Percentiles rank a stretch among this genome's conserved stretches.
phyloP scores from a whole-genome alignment of 2,113 vertebrate species.

The Vidua chalybeata region DNA sequence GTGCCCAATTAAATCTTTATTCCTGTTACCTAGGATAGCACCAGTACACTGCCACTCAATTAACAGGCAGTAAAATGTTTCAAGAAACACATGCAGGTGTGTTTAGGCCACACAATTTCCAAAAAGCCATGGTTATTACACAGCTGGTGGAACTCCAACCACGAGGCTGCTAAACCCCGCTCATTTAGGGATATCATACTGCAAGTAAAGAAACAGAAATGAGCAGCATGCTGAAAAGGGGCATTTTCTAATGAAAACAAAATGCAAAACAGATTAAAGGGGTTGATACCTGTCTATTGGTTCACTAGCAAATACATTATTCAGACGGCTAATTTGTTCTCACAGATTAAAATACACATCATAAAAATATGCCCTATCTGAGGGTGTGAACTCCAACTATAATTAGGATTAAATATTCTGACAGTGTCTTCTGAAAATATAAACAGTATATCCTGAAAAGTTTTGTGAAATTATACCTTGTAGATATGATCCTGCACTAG shows the following conservation, averaged over 20 bases:
- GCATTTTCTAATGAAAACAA: not conserved
- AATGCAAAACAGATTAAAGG: not conserved
- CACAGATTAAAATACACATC: rapidly evolving
- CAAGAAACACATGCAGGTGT: conserved; percentile 6
- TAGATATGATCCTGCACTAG: not conserved
- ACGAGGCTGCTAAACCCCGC: not conserved
- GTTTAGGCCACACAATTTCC: not conserved
- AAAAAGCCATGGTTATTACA: conserved; percentile 18
- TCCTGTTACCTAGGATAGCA: not conserved
- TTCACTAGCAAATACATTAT: not conserved
- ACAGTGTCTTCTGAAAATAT: not conserved
- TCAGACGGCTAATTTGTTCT: not conserved
- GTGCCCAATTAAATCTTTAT: not conserved
- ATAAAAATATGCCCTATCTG: not conserved
- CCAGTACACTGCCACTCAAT: not conserved
- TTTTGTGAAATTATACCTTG: not conserved
- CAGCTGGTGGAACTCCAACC: not conserved
- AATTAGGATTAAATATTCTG: not conserved
- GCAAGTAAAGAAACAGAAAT: not conserved
- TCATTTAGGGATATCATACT: not conserved
- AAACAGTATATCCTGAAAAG: not conserved
- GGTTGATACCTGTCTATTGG: not conserved
- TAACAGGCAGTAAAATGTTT: not conserved
- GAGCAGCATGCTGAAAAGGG: not conserved
- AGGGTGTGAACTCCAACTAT: not conserved